phyloP scores from a whole-genome alignment of 2,888 invertebrate species.

The Spodoptera exigua region DNA sequence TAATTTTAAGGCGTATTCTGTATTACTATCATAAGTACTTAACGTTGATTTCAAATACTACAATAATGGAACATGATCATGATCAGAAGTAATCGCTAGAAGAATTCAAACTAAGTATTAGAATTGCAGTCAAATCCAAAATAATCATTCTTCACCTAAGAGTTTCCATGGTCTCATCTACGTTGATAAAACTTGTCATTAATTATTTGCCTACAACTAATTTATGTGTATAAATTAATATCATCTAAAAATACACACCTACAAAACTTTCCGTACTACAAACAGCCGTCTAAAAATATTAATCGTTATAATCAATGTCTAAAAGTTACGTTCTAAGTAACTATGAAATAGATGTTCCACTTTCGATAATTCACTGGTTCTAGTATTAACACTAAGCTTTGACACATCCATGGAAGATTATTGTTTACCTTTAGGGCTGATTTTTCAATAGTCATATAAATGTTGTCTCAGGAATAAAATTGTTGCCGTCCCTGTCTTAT shows the following conservation, averaged over 20 bases:
- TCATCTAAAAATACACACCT: slow-evolving; percentile 71
- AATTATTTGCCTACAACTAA: slow-evolving; percentile 45
- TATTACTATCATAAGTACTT: slow-evolving; percentile 20
- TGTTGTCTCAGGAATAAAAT: no score
- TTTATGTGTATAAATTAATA: slow-evolving; percentile 62
- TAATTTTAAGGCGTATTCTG: no score
- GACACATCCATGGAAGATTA: slow-evolving; percentile 56
- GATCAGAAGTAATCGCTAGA: slow-evolving; percentile 9
- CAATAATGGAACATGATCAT: slow-evolving; percentile 1
- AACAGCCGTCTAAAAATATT: slow-evolving; percentile 84
- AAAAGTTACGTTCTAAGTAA: slow-evolving; percentile 62
- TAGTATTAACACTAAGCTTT: slow-evolving; percentile 48
- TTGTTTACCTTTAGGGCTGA: slow-evolving; percentile 27
- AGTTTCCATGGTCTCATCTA: slow-evolving; percentile 18
- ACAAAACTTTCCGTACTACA: slow-evolving; percentile 75
- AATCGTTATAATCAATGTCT: slow-evolving; percentile 63
- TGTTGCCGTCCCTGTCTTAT: no score
- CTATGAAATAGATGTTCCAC: slow-evolving; percentile 41
- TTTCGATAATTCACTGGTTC: slow-evolving; percentile 56
- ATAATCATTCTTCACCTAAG: slow-evolving; percentile 17
- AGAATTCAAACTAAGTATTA: slow-evolving; percentile 11
- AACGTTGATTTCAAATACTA: neutral
- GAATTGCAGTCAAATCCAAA: slow-evolving; percentile 27
- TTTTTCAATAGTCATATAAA: no score
- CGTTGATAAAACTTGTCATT: slow-evolving; percentile 23